A percentile compares a stretch with the other conserved stretches of the same genome.
Conservation (phyloP, 2,797 vertebrate species). For the Micropoecilia bifurca region DNA sequence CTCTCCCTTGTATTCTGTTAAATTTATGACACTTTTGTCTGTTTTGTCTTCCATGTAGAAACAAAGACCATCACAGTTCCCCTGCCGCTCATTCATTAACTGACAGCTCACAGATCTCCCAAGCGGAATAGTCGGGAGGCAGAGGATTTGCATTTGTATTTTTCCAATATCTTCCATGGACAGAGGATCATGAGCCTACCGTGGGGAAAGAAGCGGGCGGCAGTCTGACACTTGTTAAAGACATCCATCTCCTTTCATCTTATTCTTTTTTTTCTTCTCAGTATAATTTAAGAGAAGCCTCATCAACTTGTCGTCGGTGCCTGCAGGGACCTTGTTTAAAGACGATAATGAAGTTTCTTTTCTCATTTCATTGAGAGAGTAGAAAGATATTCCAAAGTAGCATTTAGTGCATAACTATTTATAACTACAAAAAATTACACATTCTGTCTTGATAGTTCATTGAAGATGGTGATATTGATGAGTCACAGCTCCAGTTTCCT, state of each 20-base stretch:
- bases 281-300: constrained; percentile 41
- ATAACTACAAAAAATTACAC: not conserved
- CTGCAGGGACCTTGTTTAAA: constrained; percentile 43
- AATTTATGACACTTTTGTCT: not conserved
- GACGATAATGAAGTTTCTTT: constrained; percentile 28
- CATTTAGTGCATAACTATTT: not conserved
- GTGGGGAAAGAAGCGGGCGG: constrained; percentile 34
- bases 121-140: constrained; percentile 62
- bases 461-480: not conserved
- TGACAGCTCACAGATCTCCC: constrained; percentile 68
- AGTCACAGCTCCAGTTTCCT: not conserved
- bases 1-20: constrained; percentile 30
- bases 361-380: constrained; percentile 17
- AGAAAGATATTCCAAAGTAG: constrained; percentile 21
- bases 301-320: constrained; percentile 42
- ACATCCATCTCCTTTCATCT: constrained; percentile 56
- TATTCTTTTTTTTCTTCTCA: constrained; percentile 10
- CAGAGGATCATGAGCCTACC: constrained; percentile 69
- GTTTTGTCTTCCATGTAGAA: not conserved
- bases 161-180: constrained; percentile 70
- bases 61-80: constrained; percentile 8
- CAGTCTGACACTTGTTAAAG: constrained; percentile 59
- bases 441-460: not conserved
- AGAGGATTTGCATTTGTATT: constrained; percentile 79
- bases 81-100: constrained; percentile 63